Base-by-base conservation (phyloP, 2,797 vertebrate species). In the Glossophaga mutica region DNA sequence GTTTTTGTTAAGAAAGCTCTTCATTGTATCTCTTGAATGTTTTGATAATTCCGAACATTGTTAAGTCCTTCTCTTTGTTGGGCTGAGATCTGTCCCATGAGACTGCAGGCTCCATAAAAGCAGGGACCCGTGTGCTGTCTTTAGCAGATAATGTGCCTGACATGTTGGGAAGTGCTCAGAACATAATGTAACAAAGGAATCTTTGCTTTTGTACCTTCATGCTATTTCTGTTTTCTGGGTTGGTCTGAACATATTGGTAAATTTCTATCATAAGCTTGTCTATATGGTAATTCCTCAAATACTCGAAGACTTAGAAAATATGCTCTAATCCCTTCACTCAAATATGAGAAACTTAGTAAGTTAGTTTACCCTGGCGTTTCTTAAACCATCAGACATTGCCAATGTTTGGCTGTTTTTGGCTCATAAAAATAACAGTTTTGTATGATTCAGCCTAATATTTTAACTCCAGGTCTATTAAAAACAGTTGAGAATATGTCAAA, bases 371-470 rank as follows among this genome's bases (percentile, higher is more conserved):
- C 14, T 68, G 9, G n/a, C 48, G 3, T 59, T 19, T 76, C 6
- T 78, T 91, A 82, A 50, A 15, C 15, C 24, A 6, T 86, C 55
- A 55, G 57, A 78, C 19, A 16, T 65, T 14, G 19, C 34, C 44
- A 74, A 0, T 55, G 37, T 83, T 83, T 42, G 39, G 67, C n/a
- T 59, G 1, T 44, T 90, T 87, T 94, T 92, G 24, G 90, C 5
- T 19, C 55, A 71, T 67, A 78, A 81, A 90, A 79, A 19, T 39
- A 29, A 52, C 10, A 32, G 29, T 71, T 90, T 68, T 82, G 37
- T 85, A 44, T 91, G n/a, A 91, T 52, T 89, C 12, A 77, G 32
- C 21, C 55, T 76, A 83, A 52, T 83, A 82, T 67, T 90, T 96
- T 91, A 83, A 32, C 26, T 87, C 46, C 14, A 46, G 26, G 15